phyloP scores from a whole-genome alignment of 53 echinoderm and acorn worm genomes.

The Luidia sarsii region DNA sequence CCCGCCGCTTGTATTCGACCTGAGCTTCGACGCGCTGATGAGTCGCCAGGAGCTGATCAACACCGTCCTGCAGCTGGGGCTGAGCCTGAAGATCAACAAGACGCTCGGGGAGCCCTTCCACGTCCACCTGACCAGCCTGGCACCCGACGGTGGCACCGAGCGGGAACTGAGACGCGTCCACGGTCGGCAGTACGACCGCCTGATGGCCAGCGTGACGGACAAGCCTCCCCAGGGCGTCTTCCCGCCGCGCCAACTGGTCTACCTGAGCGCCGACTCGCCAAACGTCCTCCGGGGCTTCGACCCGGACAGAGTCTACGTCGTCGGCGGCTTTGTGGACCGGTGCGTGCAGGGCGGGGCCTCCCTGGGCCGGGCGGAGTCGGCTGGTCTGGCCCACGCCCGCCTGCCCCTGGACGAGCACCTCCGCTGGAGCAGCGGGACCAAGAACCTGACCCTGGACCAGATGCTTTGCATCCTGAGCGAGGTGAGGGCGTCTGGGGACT shows the following conservation, averaged over 20 bases:
- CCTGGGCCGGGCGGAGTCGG: slow-evolving; percentile 70
- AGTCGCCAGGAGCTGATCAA: slow-evolving; percentile 63
- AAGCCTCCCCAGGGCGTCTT: slow-evolving; percentile 63
- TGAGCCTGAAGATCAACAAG: slow-evolving; percentile 75
- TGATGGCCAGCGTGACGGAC: slow-evolving; percentile 70
- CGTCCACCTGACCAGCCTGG: slow-evolving; percentile 71
- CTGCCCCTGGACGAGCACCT: slow-evolving; percentile 85
- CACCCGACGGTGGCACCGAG: slow-evolving; percentile 29
- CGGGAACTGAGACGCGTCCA: slow-evolving; percentile 62
- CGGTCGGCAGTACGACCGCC: slow-evolving; percentile 23
- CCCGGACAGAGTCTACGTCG: slow-evolving; percentile 64
- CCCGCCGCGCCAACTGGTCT: slow-evolving; percentile 65
- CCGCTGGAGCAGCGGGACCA: slow-evolving; percentile 73
- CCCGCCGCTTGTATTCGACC: slow-evolving; percentile 76
- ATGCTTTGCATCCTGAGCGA: slow-evolving; percentile 45
- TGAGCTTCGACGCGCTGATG: slow-evolving; percentile 81
- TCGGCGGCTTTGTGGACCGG: slow-evolving; percentile 87
- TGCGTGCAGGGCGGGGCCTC: slow-evolving; percentile 62
- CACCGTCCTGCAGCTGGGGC: slow-evolving; percentile 65
- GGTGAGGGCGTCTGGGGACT: slow-evolving; percentile 69
- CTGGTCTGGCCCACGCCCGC: slow-evolving; percentile 70
- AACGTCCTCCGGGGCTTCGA: slow-evolving; percentile 73
- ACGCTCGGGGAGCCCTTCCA: slow-evolving; percentile 68
- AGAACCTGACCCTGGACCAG: slow-evolving; percentile 88
- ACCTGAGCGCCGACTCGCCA: slow-evolving; percentile 83